Conservation (phyloP, 2,888 invertebrate species). For the Gandaritis pyraliata region DNA sequence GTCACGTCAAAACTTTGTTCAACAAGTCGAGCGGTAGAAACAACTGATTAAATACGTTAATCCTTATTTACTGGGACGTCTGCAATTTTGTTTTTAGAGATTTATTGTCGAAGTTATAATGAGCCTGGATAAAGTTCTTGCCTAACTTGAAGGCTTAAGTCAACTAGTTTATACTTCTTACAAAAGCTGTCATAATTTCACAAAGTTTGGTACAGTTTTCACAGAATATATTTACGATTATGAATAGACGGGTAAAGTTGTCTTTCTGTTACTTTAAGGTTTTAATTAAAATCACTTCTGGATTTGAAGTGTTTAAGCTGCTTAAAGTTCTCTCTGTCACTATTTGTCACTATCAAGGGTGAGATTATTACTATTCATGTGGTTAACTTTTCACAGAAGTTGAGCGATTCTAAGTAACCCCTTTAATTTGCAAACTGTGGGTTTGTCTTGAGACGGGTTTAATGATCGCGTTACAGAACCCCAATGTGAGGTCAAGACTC, state of each 20-base stretch:
- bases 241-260: background rate
- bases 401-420: no score
- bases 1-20: slow-evolving; percentile 76
- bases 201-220: background rate
- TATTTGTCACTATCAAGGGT: no score
- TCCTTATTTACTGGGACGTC: slow-evolving; percentile 78
- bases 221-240: background rate
- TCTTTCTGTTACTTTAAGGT: background rate
- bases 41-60: slow-evolving; percentile 80
- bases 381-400: no score
- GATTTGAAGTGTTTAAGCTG: no score
- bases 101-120: slow-evolving; percentile 76
- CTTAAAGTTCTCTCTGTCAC: no score
- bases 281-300: background rate
- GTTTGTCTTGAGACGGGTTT: no score
- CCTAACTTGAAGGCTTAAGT: slow-evolving; percentile 39
- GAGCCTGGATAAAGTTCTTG: slow-evolving; percentile 58
- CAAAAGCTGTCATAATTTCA: slow-evolving; percentile 16
- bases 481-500: no score
- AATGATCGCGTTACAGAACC: no score
- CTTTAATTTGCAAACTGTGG: no score
- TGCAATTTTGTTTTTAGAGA: slow-evolving; percentile 69
- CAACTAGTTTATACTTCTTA: slow-evolving; percentile 23
- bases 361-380: no score
- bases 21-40: slow-evolving; percentile 61